Percentiles rank a stretch among this genome's conserved stretches.
These are phyloP conservation scores for Drosophila atripex DNA, from an alignment of 2,888 invertebrate genomes.

Conservation along the genomic window DNA sequence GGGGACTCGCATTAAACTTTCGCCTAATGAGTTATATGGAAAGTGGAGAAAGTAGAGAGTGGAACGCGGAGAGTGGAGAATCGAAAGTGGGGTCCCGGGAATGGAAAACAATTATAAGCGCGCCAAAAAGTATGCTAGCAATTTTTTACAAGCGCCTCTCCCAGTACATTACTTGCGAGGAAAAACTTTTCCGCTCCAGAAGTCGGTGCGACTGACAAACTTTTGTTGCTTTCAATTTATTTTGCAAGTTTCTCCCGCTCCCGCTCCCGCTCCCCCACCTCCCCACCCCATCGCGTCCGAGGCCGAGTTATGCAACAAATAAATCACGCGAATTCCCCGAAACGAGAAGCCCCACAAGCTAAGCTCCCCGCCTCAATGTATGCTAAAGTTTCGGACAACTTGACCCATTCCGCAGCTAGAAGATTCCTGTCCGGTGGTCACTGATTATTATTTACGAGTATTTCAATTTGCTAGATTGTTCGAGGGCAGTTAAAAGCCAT, in stretches of 20 bases:
- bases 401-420: slow-evolving; percentile 23
- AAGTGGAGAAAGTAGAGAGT: neutral
- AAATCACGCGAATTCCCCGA: slow-evolving; percentile 66
- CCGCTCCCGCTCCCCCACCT: slow-evolving; percentile 15
- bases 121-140: slow-evolving; percentile 70
- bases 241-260: slow-evolving; percentile 49
- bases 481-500: slow-evolving; percentile 51
- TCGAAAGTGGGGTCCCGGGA: slow-evolving; percentile 24
- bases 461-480: slow-evolving; percentile 50
- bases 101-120: slow-evolving; percentile 71
- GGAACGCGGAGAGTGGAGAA: neutral
- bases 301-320: slow-evolving; percentile 69
- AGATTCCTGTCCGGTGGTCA: slow-evolving; percentile 19
- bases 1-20: slow-evolving; percentile 56
- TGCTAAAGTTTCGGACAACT: slow-evolving; percentile 42
- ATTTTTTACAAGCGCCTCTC: slow-evolving; percentile 49
- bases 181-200: slow-evolving; percentile 33
- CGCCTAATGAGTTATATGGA: slow-evolving; percentile 71
- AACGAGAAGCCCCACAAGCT: slow-evolving; percentile 58
- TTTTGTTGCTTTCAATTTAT: slow-evolving; percentile 73
- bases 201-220: slow-evolving; percentile 57
- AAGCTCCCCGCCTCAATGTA: slow-evolving; percentile 32
- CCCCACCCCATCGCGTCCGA: slow-evolving; percentile 11
- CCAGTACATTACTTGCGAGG: slow-evolving; percentile 54
- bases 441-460: slow-evolving; percentile 67